phyloP scores from a whole-genome alignment of 1,140 invertebrate genomes.

The Pseudomyrmex gracilis region DNA sequence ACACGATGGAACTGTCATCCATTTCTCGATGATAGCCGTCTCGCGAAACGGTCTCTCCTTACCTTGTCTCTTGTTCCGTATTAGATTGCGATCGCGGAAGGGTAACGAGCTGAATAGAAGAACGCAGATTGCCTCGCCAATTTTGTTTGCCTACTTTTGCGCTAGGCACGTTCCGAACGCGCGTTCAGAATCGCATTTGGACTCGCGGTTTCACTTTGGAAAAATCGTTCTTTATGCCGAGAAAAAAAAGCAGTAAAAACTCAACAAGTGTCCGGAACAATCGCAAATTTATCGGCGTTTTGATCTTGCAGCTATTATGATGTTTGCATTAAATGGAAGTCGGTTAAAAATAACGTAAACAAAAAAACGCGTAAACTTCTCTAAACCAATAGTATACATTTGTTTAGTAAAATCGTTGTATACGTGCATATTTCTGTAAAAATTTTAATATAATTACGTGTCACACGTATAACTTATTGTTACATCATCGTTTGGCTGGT shows the following conservation, averaged over 20 bases:
- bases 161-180: neutral
- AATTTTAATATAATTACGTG: no score
- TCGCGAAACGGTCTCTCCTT: slow-evolving; percentile 46
- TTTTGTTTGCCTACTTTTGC: slow-evolving; percentile 17
- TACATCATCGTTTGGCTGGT: no score
- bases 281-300: neutral
- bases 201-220: neutral
- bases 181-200: slow-evolving; percentile 10
- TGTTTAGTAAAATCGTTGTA: no score
- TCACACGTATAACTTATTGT: no score
- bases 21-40: slow-evolving; percentile 44
- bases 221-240: neutral
- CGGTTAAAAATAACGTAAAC: no score
- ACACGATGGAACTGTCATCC: slow-evolving; percentile 38
- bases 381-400: no score
- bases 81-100: slow-evolving; percentile 59
- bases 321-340: no score
- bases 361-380: no score
- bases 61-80: slow-evolving; percentile 49
- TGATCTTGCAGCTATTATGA: neutral
- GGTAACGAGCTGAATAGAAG: slow-evolving; percentile 52
- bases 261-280: neutral
- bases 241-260: neutral
- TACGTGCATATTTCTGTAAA: no score
- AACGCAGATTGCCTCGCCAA: neutral